Evolutionary conservation across 2,888 invertebrate genomes (phyloP), one percentile per base, ranked within the genome.

Genomic region (Acanthosepion pharaonis): DNA sequence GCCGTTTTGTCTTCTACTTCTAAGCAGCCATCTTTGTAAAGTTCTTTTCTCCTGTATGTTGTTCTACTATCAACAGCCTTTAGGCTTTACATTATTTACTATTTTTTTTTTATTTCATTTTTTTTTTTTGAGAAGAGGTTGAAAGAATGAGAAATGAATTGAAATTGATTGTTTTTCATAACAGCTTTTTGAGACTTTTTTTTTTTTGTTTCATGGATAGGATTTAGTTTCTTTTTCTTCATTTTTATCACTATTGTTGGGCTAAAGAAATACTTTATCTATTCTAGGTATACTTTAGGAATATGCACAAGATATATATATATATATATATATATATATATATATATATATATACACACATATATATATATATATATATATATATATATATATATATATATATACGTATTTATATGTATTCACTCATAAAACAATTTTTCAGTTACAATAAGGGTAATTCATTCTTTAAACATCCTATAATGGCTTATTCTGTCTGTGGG

Each of bases 51-150:
- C 78, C 15, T n/a, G 9, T 15, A n/a, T 33, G n/a, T 23, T 64
- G 64, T 78, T 78, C n/a, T 78, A 33, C 78, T 78, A 78, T 78
- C n/a, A 78, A 78, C 78, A n/a, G 78, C 78, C n/a, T 78, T 78
- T 78, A 78, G 78, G 78, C 18, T 78, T 15, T 15, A 33, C 20
- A 33, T n/a, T n/a, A 78, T n/a, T 78, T 78, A 78, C 78, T n/a
- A 23, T 25, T 51, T 59, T 25, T 59, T 25, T 42, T 42, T 42
- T 3, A 42, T 42, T 42, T 42, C 42, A 42, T 42, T 42, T 42
- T 42, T 42, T 42, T 78, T 11, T 78, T n/a, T 11, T 11, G 11
- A 78, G n/a, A n/a, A 15, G n/a, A 78, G 11, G n/a, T 78, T 4
- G 15, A 78, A 78, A 78, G n/a, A 78, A 78, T 3, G 78, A n/a